These are phyloP conservation scores for Elgaria multicarinata DNA, from an alignment of 2,113 vertebrate genomes.

Conservation along the genomic window DNA sequence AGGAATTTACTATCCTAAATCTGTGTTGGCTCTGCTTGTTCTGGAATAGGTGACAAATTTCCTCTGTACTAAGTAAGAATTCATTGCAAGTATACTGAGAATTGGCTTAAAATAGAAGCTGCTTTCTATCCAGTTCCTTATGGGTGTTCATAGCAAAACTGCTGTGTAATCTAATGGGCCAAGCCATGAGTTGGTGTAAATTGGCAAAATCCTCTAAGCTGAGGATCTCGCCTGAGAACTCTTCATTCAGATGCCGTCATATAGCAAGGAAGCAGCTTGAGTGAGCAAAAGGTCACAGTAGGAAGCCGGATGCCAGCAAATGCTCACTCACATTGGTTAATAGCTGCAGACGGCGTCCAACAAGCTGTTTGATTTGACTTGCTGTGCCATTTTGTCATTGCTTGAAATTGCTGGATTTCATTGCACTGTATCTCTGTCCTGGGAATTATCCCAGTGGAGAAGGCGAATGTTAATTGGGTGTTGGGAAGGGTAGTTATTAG, in stretches of 20 bases:
- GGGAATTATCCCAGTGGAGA: constrained; percentile 19
- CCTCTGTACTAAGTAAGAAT: neutral
- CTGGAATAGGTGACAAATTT: neutral
- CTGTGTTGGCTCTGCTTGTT: neutral
- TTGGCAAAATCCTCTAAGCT: constrained; percentile 19
- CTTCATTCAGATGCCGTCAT: constrained; percentile 15
- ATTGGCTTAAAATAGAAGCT: neutral
- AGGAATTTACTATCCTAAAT: neutral
- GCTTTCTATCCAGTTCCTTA: neutral
- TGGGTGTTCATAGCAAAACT: neutral
- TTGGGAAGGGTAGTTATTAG: constrained; percentile 13
- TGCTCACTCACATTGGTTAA: constrained; percentile 52
- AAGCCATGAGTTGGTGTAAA: constrained; percentile 16
- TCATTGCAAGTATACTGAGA: neutral
- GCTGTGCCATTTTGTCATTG: constrained; percentile 23
- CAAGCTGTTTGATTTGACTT: constrained; percentile 53
- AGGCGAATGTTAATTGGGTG: constrained; percentile 15
- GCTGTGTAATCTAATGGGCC: neutral
- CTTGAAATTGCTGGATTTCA: constrained; percentile 47
- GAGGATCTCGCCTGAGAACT: constrained; percentile 9
- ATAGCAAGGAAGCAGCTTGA: constrained; percentile 38
- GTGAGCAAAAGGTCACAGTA: constrained; percentile 45
- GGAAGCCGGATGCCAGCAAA: constrained; percentile 47
- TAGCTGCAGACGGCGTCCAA: constrained; percentile 37
- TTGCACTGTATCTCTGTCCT: constrained; percentile 22